Base-by-base conservation (phyloP, 2,888 invertebrate genomes). In the Lathronympha strigana region DNA sequence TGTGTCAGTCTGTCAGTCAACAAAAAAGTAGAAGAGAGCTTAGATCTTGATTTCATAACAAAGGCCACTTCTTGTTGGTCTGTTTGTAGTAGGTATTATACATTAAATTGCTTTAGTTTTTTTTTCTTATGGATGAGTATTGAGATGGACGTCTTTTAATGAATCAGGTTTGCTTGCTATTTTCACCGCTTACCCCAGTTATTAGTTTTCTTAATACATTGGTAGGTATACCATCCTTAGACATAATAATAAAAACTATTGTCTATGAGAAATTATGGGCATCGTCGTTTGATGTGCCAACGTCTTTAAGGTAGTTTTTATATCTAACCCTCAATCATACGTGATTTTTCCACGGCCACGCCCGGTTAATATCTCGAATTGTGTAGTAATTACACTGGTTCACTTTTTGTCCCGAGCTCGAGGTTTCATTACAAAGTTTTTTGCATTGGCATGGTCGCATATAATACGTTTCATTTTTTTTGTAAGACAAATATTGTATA, bases 401-500 rank as follows among this genome's bases (percentile, higher is more conserved):
- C 28, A 61, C 58, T 76, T 76, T 76, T 77, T 76, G 71, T 61
- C 53, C 58, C 66, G 45, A 66, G 67, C 69, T 70, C 70, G 66
- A 66, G 67, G 70, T 63, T 73, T 67, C 71, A 71, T 73, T 76
- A 71, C 66, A 61, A 67, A 66, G 68, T 68, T 71, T 72, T 74
- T 71, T 67, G 63, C 67, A 66, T 68, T 67, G 63, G 70, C 73
- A 72, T 70, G 72, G 70, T 68, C 69, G 67, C 72, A 73, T 72
- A 67, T 75, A 74, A 76, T 73, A 68, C 62, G 69, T 74, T 73
- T 72, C 67, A 68, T 72, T 74, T 74, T 76, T 73, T 67, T 49
- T 47, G 64, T 49, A 53, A 33, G 51, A 57, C 69, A 69, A 69
- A 72, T n/a, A n/a, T 71, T 51, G 45, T 51, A 51, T 57, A 43